These are phyloP conservation scores for Galaxea fascicularis DNA, from an alignment of 92 coral and sea anemone genomes.

Conservation along the genomic window DNA sequence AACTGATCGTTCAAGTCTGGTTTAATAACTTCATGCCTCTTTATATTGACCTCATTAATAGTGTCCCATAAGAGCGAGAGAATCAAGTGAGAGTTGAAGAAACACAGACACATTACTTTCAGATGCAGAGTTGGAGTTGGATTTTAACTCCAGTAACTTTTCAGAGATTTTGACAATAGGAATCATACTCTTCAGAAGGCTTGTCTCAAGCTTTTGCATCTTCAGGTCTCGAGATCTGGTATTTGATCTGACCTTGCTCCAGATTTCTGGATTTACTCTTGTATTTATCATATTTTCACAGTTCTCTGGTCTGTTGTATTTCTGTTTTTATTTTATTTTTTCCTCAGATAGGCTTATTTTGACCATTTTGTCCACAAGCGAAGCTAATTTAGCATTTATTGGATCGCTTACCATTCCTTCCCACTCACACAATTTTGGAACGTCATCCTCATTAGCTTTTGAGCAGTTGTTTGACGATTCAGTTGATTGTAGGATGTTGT, in stretches of 20 bases:
- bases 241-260: slow-evolving; percentile 14
- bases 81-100: slow-evolving; percentile 28
- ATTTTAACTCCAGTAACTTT: slow-evolving; percentile 32
- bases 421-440: slow-evolving; percentile 14
- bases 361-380: slow-evolving; percentile 44
- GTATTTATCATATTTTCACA: too few relatives aligned
- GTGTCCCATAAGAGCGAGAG: too few relatives aligned
- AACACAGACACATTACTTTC: slow-evolving; percentile 32
- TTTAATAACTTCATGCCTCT: slow-evolving; percentile 57
- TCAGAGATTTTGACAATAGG: slow-evolving; percentile 47
- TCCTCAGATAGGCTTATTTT: slow-evolving; percentile 63
- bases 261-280: too few relatives aligned
- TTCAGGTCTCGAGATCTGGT: slow-evolving; percentile 41
- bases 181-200: slow-evolving; percentile 44
- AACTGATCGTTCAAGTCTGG: slow-evolving; percentile 58
- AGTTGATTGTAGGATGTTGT: slow-evolving; percentile 8
- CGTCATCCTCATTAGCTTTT: slow-evolving; percentile 34
- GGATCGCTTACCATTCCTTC: slow-evolving; percentile 32
- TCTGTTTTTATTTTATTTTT: slow-evolving; percentile 16
- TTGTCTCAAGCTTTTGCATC: slow-evolving; percentile 53
- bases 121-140: slow-evolving; percentile 24
- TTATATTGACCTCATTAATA: slow-evolving; percentile 31
- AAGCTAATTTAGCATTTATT: slow-evolving; percentile 43
- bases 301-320: too few relatives aligned
- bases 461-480: neutral